Conservation (phyloP, 2,888 invertebrate species). For the Lasioglossum calceatum region DNA sequence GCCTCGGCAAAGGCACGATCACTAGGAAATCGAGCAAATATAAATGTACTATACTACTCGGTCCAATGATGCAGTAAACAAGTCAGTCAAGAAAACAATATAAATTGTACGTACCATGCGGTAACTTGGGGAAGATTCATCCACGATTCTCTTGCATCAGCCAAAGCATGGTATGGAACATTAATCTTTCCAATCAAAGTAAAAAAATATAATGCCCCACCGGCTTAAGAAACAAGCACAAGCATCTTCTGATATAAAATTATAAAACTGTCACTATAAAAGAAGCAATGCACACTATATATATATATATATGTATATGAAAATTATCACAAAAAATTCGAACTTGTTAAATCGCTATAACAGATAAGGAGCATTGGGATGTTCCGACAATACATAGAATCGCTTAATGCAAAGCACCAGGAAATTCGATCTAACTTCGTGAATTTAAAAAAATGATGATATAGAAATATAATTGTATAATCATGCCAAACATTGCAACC, state of each 20-base stretch:
- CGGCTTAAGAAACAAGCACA: constrained; percentile 76
- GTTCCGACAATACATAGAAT: constrained; percentile 47
- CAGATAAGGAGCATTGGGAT: constrained; percentile 57
- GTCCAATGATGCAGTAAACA: constrained; percentile 60
- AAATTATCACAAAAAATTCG: constrained; percentile 52
- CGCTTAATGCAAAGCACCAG: constrained; percentile 67
- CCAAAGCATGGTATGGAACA: constrained; percentile 81
- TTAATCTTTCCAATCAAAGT: constrained; percentile 76
- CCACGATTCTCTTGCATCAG: constrained; percentile 80
- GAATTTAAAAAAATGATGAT: constrained; percentile 15
- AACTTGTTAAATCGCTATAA: constrained; percentile 55
- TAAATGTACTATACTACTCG: constrained; percentile 42
- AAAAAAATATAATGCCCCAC: constrained; percentile 73
- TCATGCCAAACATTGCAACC: constrained; percentile 38
- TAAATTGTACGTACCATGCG: constrained; percentile 82
- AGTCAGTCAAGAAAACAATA: constrained; percentile 70
- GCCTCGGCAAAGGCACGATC: constrained; percentile 4
- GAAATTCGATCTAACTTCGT: constrained; percentile 48
- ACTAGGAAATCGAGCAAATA: constrained; percentile 47
- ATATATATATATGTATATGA: constrained; percentile 28
- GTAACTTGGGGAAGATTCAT: constrained; percentile 76
- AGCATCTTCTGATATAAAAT: constrained; percentile 74
- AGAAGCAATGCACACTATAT: constrained; percentile 70
- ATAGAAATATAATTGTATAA: constrained; percentile 15
- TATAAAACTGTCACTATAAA: constrained; percentile 70